Evolutionary conservation across 2,888 invertebrate genomes (phyloP), one percentile per base, ranked within the genome.

Genomic region (Balanococcus diminutus): DNA sequence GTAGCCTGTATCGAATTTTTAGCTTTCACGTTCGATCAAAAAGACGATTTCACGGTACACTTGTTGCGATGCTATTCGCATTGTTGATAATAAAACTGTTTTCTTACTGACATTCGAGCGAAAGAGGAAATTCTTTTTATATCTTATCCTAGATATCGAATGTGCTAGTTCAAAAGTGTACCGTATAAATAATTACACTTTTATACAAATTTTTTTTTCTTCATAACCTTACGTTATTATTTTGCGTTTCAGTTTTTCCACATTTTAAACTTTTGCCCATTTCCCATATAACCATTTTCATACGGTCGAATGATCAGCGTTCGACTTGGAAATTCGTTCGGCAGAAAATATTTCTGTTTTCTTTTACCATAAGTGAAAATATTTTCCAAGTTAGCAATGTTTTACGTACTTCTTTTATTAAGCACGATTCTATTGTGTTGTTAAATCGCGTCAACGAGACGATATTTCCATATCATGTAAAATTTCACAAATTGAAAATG

Each of bases 1-100:
- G n/a, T n/a, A 36, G 32, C 36, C 25, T 79, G 36, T 79, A 79
- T 79, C 32, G 75, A 79, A 79, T 79, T 79, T 67, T 79, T 79
- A 79, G 75, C 75, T 79, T 79, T 79, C 75, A 79, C 31, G 75
- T 79, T 28, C 32, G 75, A 79, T 79, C 75, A 79, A 79, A 79
- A 79, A 79, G 75, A 36, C 16, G 75, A 36, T 79, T 79, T 79
- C 75, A 79, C 75, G 75, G 6, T 79, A 79, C 75, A 79, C 75
- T 79, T 79, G 75, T 79, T 79, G 75, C 75, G 22, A 79, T 79
- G 19, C 36, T 36, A 79, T 79, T 79, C 31, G n/a, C 36, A 79
- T 79, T 79, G 75, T 36, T 22, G 75, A 79, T 79, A 79, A 79
- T 79, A 79, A 36, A 79, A 79, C 19, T 79, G 75, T 19, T 79